Base-by-base conservation (phyloP, 2,888 invertebrate species). In the Epistrophe eligans region DNA sequence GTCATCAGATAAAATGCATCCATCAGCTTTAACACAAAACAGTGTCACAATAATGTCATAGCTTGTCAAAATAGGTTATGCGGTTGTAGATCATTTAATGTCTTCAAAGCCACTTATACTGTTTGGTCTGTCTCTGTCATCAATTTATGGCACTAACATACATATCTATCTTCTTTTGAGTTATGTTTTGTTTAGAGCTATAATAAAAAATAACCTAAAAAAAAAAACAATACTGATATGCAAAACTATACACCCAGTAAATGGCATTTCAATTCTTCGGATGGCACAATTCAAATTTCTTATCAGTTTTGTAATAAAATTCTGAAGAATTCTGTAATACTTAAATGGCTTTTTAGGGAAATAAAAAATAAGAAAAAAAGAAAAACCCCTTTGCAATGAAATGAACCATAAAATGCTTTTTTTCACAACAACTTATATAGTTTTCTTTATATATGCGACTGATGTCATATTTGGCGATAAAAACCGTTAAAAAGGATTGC, bases 391-490 rank as follows among this genome's bases (percentile, higher is more conserved):
- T 52, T 28, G 77, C 76, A 67, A 60, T 87, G 89, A 89, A 89
- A 84, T 88, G 88, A 89, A 55, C 83, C 76, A 83, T 87, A 87
- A 87, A 87, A 87, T 76, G 71, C 71, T 76, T 77, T 24, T 77
- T 24, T 38, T 58, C 77, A 57, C 67, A 80, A 67, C 77, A 32
- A 35, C 35, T 35, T 35, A 6, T 40, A 70, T 60, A 67, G 58
- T 67, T 52, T 58, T 50, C 64, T 70, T 64, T 62, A 70, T 60
- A 50, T 70, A 24, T 24, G 3, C 3, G 2, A 3, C 74, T 82
- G 85, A 76, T 87, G 85, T 87, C 85, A 87, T 87, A 87, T 82
- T 87, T 58, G 79, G 70, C 82, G 62, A 87, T 87, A 87, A 87
- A 82, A 82, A 43, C 82, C 60, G 82, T 87, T 50, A 87, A 77